Percentiles rank a stretch among this genome's conserved stretches.
Evolutionary conservation across 2,797 vertebrate species (phyloP).

Genomic region (Chaenodraco wilsoni): DNA sequence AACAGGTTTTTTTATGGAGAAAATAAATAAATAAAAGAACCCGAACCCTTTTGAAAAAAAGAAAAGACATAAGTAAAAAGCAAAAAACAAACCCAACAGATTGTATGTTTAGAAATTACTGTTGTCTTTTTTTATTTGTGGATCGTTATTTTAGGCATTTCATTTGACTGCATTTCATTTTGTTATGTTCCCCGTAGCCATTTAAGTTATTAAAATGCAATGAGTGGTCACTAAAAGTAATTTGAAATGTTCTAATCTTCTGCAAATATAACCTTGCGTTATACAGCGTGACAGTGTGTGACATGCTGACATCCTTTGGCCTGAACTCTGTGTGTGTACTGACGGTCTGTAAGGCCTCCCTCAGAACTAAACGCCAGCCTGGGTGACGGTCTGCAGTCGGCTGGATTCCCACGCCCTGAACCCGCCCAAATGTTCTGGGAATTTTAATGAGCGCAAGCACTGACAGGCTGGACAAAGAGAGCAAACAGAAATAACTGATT

Average conservation of each 20-base stretch:
- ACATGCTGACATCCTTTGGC: background rate
- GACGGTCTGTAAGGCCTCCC: slow-evolving; percentile 36
- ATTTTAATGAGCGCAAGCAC: slow-evolving; percentile 51
- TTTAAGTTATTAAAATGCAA: too few species aligned
- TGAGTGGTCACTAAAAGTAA: background rate
- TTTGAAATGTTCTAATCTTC: background rate
- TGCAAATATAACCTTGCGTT: background rate
- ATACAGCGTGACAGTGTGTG: background rate
- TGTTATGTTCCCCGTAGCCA: too few species aligned
- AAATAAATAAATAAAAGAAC: too few species aligned
- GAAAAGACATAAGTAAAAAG: too few species aligned
- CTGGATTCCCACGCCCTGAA: slow-evolving; percentile 52
- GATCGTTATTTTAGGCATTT: too few species aligned
- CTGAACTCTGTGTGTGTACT: slow-evolving; percentile 25
- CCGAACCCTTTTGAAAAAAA: too few species aligned
- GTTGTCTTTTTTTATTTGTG: too few species aligned
- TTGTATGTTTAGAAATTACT: too few species aligned
- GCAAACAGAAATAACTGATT: slow-evolving; percentile 49
- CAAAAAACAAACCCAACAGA: too few species aligned
- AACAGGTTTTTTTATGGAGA: too few species aligned
- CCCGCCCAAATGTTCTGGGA: slow-evolving; percentile 41
- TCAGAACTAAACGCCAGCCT: slow-evolving; percentile 46
- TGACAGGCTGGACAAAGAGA: slow-evolving; percentile 53
- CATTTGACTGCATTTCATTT: too few species aligned
- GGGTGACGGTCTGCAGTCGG: slow-evolving; percentile 12